Base-by-base conservation (phyloP, 1,140 invertebrate genomes). In the Anadara kagoshimensis region DNA sequence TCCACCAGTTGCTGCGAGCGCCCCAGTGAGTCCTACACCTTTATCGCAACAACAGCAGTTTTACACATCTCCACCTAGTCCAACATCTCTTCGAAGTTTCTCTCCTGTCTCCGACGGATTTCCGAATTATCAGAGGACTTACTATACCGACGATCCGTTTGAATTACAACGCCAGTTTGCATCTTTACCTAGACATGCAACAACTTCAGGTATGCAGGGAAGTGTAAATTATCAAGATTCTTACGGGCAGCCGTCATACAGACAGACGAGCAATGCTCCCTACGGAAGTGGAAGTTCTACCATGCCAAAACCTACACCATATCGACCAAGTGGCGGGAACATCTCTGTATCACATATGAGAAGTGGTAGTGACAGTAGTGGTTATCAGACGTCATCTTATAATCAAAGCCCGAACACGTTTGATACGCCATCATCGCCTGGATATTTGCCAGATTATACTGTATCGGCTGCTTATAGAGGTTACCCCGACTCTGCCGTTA, bases 291-390 rank as follows among this genome's bases (percentile, higher is more conserved):
- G 73, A 41, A 68, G 67, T 51, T 69, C 59, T 26, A 75, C 73
- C 41, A 75, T 75, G 73, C 73, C 73, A 61, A 75, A 75, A 22
- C 73, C 61, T 16, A 70, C 73, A 22, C 73, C 73, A 41, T 75
- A 75, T 44, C 67, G 73, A 43, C 73, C 73, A 66, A 75, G 68
- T 67, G 68, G 24, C 7, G 73, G 54, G 3, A 36, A 36, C 29
- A 36, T 69, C 43, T 49, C 67, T 44, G 29, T 59, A 47, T 64
- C 73, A 70, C 67, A 75, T n/a, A 69, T 61, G 69, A 57, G 73
- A 65, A 75, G 56, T 54, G 73, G 44, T 36, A 66, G 57, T 57
- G 73, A 75, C 54, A 70, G 68, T 49, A 70, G 68, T 54, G 73
- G 71, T 12, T 71, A 71, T 26, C 69, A 71, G 44, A 71, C 69